These are phyloP conservation scores for Hiodon alosoides DNA, from an alignment of 2,113 vertebrate genomes.

Conservation along the genomic window DNA sequence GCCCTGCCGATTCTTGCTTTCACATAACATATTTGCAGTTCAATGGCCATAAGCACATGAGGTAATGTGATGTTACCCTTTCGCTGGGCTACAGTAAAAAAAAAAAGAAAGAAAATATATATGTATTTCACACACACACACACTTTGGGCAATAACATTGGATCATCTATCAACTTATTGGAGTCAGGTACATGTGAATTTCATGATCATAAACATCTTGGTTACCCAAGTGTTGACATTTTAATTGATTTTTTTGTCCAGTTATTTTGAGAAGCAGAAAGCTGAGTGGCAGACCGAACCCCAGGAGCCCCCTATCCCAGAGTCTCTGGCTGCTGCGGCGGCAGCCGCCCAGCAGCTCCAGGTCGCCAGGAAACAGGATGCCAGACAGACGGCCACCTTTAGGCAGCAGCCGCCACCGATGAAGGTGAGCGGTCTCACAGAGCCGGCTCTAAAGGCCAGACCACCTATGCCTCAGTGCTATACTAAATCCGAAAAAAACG, in stretches of 20 bases:
- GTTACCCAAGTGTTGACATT: background rate
- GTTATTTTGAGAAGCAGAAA: conserved; percentile 99
- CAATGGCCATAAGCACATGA: too few relatives aligned
- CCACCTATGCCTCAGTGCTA: too few relatives aligned
- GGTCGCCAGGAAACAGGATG: conserved; percentile 92
- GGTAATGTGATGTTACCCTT: too few relatives aligned
- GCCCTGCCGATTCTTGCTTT: too few relatives aligned
- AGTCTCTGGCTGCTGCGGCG: conserved; percentile 90
- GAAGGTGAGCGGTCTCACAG: conserved; percentile 62
- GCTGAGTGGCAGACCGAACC: conserved; percentile 98
- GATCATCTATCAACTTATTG: background rate
- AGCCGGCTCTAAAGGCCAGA: too few relatives aligned
- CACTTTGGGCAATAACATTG: background rate
- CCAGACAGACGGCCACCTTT: conserved; percentile 90
- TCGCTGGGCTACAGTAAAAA: too few relatives aligned
- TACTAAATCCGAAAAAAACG: too few relatives aligned
- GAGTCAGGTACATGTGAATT: background rate
- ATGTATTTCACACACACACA: background rate
- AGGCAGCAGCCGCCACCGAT: conserved; percentile 96
- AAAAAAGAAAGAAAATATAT: too few relatives aligned
- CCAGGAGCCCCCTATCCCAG: conserved; percentile 90
- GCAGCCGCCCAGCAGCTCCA: conserved; percentile 95
- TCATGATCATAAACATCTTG: background rate
- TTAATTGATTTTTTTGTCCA: conserved; percentile 33
- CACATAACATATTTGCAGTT: too few relatives aligned